Evolutionary conservation across 2,797 vertebrate genomes (phyloP).

Genomic region (Chaenodraco wilsoni): DNA sequence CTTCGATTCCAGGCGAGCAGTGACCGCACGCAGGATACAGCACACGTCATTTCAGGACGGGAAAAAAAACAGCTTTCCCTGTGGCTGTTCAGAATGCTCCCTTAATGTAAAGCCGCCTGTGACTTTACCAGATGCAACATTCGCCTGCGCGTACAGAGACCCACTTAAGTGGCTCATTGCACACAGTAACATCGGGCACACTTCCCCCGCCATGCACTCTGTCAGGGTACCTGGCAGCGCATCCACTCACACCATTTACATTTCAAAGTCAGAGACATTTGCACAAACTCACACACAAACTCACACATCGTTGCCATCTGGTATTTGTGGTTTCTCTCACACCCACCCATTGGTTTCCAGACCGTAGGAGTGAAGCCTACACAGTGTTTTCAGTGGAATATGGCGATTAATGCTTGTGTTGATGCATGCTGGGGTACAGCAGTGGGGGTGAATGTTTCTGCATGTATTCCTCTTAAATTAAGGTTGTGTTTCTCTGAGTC

Average conservation of each 20-base stretch:
- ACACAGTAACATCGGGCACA: constrained; percentile 38
- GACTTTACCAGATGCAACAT: constrained; percentile 52
- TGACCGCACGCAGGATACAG: constrained; percentile 17
- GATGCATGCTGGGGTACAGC: constrained; percentile 35
- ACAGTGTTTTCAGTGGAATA: constrained; percentile 28
- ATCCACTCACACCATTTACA: constrained; percentile 67
- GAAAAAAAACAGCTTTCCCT: constrained; percentile 10
- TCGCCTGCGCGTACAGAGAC: constrained; percentile 38
- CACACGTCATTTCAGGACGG: neutral
- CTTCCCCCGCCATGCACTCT: constrained; percentile 49
- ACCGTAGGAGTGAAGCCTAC: constrained; percentile 22
- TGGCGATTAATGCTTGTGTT: constrained; percentile 24
- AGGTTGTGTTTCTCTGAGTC: constrained; percentile 25
- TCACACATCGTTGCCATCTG: constrained; percentile 59
- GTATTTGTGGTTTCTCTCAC: constrained; percentile 52
- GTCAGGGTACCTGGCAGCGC: constrained; percentile 63
- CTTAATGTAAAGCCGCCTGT: constrained; percentile 43
- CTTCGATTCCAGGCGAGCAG: constrained; percentile 5
- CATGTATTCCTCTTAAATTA: constrained; percentile 41
- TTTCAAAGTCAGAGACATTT: constrained; percentile 72
- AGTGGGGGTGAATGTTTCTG: constrained; percentile 31
- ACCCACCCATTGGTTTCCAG: constrained; percentile 44
- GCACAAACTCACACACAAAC: constrained; percentile 48
- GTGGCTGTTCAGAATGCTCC: constrained; percentile 46
- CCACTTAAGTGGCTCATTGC: constrained; percentile 57